A percentile compares a stretch with the other conserved stretches of the same genome.
Conservation (phyloP, 2,113 vertebrate species). For the Riparia riparia region DNA sequence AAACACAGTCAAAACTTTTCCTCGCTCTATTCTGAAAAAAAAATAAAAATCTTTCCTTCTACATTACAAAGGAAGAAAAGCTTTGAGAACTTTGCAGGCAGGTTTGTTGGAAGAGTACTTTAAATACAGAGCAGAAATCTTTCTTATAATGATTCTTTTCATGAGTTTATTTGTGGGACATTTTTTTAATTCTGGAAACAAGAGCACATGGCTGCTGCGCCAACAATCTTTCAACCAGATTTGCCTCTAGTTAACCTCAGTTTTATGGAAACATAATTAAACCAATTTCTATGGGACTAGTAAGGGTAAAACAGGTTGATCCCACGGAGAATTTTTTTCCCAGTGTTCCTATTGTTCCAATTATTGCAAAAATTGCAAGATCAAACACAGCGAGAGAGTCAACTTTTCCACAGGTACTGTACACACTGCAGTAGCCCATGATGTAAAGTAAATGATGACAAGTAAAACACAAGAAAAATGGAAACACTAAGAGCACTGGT, state of each 20-base stretch:
- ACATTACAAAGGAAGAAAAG: neutral
- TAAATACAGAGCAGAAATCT: neutral
- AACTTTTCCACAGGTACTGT: neutral
- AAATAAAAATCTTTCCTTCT: neutral
- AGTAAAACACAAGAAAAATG: neutral
- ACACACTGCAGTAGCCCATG: neutral
- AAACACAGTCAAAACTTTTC: slow-evolving; percentile 25
- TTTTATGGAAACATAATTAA: neutral
- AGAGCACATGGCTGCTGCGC: neutral
- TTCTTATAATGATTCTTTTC: neutral
- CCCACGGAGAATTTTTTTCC: neutral
- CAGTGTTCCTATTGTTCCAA: neutral
- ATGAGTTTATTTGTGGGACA: neutral
- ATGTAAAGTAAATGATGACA: neutral
- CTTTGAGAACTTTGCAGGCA: slow-evolving; percentile 12
- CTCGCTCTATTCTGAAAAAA: slow-evolving; percentile 3
- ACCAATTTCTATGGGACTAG: neutral
- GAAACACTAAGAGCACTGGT: neutral
- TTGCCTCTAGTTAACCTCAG: neutral
- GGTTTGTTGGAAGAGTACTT: neutral
- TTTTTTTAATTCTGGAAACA: neutral
- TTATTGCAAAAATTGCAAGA: neutral
- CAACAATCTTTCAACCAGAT: neutral
- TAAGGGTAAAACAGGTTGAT: neutral
- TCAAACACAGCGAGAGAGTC: neutral